Evolutionary conservation across 2,888 invertebrate species (phyloP).

Genomic region (Eristalis intricaria): DNA sequence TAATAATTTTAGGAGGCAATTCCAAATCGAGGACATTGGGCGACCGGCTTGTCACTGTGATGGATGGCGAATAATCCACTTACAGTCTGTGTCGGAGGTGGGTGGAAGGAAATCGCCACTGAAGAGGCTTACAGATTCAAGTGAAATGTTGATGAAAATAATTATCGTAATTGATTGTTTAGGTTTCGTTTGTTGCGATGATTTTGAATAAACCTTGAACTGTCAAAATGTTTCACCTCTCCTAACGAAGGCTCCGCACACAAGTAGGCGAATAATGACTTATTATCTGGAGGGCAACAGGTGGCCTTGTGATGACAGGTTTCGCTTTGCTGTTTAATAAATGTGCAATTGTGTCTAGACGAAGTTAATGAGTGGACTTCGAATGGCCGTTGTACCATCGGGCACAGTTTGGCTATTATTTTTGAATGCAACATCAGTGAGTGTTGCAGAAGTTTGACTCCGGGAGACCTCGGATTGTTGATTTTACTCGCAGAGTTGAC

Average conservation of each 20-base stretch:
- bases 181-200: neutral
- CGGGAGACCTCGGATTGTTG: no score
- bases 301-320: neutral
- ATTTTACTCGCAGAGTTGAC: no score
- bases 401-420: neutral
- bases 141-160: slow-evolving; percentile 5
- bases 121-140: neutral
- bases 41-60: slow-evolving; percentile 28
- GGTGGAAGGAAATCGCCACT: neutral
- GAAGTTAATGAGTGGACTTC: neutral
- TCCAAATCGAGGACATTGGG: slow-evolving; percentile 24
- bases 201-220: slow-evolving; percentile 2
- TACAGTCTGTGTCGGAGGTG: neutral
- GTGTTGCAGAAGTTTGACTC: no score
- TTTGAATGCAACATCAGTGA: no score
- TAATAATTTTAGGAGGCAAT: slow-evolving; percentile 39
- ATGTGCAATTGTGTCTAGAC: neutral
- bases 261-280: neutral
- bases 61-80: slow-evolving; percentile 7
- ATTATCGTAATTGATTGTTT: slow-evolving; percentile 25
- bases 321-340: neutral
- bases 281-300: neutral
- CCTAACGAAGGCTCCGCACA: neutral
- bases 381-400: slow-evolving; percentile 7
- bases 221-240: neutral